These are phyloP conservation scores for Chaetogeoica ovagalla DNA, from an alignment of 2,888 invertebrate species.

Conservation along the genomic window DNA sequence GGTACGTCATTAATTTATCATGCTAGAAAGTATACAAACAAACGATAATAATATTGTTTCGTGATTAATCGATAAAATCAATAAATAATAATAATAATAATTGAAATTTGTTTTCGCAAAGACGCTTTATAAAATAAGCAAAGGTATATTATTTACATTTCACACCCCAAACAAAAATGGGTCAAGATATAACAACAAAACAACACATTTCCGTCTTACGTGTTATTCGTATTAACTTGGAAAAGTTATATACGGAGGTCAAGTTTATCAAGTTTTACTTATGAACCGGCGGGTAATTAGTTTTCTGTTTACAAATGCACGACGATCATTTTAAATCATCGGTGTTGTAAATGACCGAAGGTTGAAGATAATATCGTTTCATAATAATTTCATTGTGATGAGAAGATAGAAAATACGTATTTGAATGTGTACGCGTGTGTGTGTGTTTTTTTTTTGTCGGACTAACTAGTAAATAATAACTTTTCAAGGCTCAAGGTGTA, in stretches of 20 bases:
- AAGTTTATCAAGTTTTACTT: conserved; percentile 32
- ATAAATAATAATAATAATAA: too few relatives aligned
- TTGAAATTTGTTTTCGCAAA: background rate
- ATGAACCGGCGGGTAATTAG: conserved; percentile 42
- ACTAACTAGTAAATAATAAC: conserved; percentile 48
- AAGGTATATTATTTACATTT: background rate
- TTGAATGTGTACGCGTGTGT: conserved; percentile 15
- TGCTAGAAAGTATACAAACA: too few relatives aligned
- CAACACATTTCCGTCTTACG: conserved; percentile 5
- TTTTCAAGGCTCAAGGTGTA: conserved; percentile 48
- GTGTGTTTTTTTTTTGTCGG: background rate
- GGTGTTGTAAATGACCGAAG: conserved; percentile 35
- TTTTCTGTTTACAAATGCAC: conserved; percentile 29
- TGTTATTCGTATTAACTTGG: background rate
- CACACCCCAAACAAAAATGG: background rate
- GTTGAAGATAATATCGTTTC: conserved; percentile 46
- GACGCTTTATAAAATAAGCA: background rate
- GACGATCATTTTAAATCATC: conserved; percentile 28
- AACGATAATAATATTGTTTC: too few relatives aligned
- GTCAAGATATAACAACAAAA: conserved; percentile 21
- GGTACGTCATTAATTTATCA: too few relatives aligned
- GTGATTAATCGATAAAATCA: background rate
- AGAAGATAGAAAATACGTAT: conserved; percentile 46
- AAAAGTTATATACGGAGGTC: conserved; percentile 27
- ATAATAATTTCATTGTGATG: conserved; percentile 40